Evolutionary conservation across 2,797 vertebrate species (phyloP).

Genomic region (Fistularia commersonii): DNA sequence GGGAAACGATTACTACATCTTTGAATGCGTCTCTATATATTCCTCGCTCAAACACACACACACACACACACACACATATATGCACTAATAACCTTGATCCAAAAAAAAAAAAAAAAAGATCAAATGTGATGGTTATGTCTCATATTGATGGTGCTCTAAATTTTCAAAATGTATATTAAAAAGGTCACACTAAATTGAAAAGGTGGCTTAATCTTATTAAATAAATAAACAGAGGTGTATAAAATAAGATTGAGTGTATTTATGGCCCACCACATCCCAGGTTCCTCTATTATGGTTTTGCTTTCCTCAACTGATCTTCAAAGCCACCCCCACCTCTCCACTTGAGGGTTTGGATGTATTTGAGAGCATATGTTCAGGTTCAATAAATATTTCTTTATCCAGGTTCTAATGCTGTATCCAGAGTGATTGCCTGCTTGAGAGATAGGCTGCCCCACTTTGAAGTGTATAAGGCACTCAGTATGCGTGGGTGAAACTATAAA

Average conservation of each 20-base stretch:
- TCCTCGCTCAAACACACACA: no score
- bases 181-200: constrained; percentile 19
- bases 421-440: constrained; percentile 37
- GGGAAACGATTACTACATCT: neutral
- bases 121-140: no score
- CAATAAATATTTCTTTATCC: constrained; percentile 57
- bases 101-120: no score
- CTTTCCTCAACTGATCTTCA: constrained; percentile 24
- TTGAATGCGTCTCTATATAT: neutral
- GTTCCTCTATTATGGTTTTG: constrained; percentile 11
- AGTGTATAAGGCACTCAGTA: constrained; percentile 51
- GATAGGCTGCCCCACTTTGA: constrained; percentile 60
- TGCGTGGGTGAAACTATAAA: constrained; percentile 59
- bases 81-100: no score
- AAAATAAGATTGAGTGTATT: constrained; percentile 28
- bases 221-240: constrained; percentile 22
- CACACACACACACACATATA: no score
- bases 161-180: neutral
- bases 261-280: constrained; percentile 7
- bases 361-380: constrained; percentile 51
- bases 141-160: no score
- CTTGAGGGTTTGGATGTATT: constrained; percentile 40
- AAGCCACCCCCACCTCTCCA: constrained; percentile 22
- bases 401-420: constrained; percentile 49
- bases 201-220: constrained; percentile 16